Base-by-base conservation (phyloP, 2,797 vertebrate species). In the Aeoliscus strigatus region DNA sequence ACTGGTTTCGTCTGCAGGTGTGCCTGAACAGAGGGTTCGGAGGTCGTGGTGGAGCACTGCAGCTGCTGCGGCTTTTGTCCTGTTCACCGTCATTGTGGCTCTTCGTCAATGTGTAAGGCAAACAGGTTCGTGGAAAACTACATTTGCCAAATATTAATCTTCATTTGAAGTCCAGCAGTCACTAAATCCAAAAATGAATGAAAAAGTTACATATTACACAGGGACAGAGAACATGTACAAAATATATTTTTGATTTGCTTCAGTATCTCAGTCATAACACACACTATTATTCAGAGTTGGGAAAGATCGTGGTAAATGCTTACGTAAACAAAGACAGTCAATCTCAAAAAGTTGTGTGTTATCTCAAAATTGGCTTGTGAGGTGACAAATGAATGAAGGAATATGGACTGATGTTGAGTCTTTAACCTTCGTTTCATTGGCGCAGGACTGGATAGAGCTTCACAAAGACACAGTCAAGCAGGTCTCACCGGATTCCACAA, bases 1-100 rank as follows among this genome's bases (percentile, higher is more conserved):
- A 13, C 8, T 24, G 4, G 16, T 42, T 41, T 42, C 13, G 26
- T 39, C 35, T 47, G 37, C 66, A 89, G 88, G 71, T 75, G 65
- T 56, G 56, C 60, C 72, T 39, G 68, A 80, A 36, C 56, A 35
- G 26, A 61, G 67, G 1, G 47, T 41, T 38, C 71, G 66, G 66
- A 75, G 86, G 42, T 86, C 80, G 0, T 81, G 86, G 81, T 89
- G 87, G 88, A 79, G 88, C 56, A 82, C 81, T 0, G 79, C 77
- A 38, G 85, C 75, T 1, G 88, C 86, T 32, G 77, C 61, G 24
- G 77, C 76, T 12, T 85, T 89, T 39, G 82, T 87, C 48, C 25
- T 85, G 17, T 62, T 86, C 51, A 85, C 83, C 11, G 8, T 88
- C 27, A 59, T 60, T 23, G 43, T 82, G 2, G 66, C 70, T 31